These are phyloP conservation scores for Tragulus kanchil DNA, from an alignment of 2,113 vertebrate species.

Conservation along the genomic window DNA sequence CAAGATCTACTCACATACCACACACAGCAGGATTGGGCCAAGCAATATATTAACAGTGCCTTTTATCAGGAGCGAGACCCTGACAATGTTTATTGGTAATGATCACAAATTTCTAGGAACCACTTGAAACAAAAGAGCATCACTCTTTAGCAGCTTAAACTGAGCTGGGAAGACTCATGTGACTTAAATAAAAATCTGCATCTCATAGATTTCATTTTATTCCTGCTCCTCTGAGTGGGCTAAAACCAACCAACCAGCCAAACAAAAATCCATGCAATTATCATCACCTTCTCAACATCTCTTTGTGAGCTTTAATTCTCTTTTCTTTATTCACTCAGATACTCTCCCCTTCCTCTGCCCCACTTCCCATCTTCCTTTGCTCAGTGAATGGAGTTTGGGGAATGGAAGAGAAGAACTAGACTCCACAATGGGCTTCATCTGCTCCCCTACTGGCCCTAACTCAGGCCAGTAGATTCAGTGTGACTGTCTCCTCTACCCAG, in stretches of 20 bases:
- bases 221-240: background rate
- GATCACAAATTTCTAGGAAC: background rate
- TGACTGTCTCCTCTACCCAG: background rate
- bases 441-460: background rate
- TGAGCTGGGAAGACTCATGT: background rate
- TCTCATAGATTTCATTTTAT: slow-evolving; percentile 19
- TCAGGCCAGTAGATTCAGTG: background rate
- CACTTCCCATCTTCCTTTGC: background rate
- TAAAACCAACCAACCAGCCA: background rate
- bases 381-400: background rate
- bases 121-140: background rate
- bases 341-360: background rate
- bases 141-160: background rate
- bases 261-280: background rate
- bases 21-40: background rate
- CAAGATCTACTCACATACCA: background rate
- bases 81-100: slow-evolving; percentile 28
- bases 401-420: background rate
- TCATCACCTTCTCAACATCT: background rate
- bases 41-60: background rate
- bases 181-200: slow-evolving; percentile 18
- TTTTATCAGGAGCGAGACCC: background rate
- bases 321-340: background rate
- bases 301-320: background rate
- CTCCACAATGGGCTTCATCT: background rate